Base-by-base conservation (phyloP, 2,888 invertebrate species). In the Eupithecia pulchellata region DNA sequence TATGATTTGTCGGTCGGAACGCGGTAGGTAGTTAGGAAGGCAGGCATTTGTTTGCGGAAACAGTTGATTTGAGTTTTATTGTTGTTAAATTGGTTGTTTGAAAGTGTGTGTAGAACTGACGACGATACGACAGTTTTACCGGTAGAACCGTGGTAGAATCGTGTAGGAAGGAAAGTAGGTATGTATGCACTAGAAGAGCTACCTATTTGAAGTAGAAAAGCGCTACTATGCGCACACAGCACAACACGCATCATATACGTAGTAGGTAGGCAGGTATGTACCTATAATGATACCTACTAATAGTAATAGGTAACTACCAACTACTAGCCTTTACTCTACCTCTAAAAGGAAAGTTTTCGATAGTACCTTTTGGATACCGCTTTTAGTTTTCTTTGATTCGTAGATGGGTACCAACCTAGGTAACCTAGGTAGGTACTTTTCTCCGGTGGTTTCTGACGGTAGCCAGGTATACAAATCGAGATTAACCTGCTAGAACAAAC, bases 11-110 rank as follows among this genome's bases (percentile, higher is more conserved):
- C 55, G 25, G 55, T 27, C n/a, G n/a, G n/a, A 39, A 47, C 20
- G 6, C 6, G 14, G 2, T 57, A 29, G 17, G 25, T 6, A 52
- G 25, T 9, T 5, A 47, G n/a, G 39, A 8, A 47, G 9, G 55
- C 27, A 27, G 29, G 14, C 57, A 17, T 27, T 57, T 57, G 57
- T 57, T 57, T 57, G 57, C 29, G 57, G 57, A 57, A 57, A 29
- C 55, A 57, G 55, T 57, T 57, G 55, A 57, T 57, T 25, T 29
- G 55, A 57, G 55, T 57, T 57, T 57, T 57, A 29, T 29, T 25
- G 20, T 52, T 13, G 52, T 2, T 52, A 20, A 25, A 52, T 52
- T 57, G 55, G 27, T 55, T 29, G 17, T 52, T 42, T 57, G 27
- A 8, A 29, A 6, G 57, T 57, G 29, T 57, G 52, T 4, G 52